A percentile compares a stretch with the other conserved stretches of the same genome.
Evolutionary conservation across 2,113 vertebrate genomes (phyloP).

Genomic region (Progne subis): DNA sequence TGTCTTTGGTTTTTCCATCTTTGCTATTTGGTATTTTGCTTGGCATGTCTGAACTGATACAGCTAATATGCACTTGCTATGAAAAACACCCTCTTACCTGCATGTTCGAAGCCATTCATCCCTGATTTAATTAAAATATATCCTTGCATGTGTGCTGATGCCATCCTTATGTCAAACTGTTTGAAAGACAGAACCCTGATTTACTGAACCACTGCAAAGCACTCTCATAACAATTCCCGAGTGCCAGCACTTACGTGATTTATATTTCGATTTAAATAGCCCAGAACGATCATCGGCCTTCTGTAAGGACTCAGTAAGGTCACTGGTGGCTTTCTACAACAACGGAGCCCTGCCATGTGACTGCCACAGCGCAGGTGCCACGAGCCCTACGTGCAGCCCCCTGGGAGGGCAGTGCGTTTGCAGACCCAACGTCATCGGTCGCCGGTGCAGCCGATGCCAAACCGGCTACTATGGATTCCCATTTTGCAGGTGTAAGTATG

Average conservation of each 20-base stretch:
- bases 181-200: neutral
- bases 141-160: neutral
- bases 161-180: neutral
- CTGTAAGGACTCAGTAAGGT: constrained; percentile 83
- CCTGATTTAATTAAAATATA: neutral
- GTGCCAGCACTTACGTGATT: neutral
- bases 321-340: constrained; percentile 86
- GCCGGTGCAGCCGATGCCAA: constrained; percentile 84
- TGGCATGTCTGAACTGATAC: constrained; percentile 21
- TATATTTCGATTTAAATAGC: constrained; percentile 68
- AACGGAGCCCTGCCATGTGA: constrained; percentile 85
- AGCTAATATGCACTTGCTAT: neutral
- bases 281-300: constrained; percentile 77
- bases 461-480: constrained; percentile 91
- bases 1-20: constrained; percentile 39
- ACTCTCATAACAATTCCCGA: neutral
- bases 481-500: constrained; percentile 85
- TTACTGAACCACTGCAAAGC: neutral
- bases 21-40: constrained; percentile 17
- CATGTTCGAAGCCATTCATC: neutral
- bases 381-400: constrained; percentile 71
- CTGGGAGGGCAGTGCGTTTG: constrained; percentile 89
- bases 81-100: neutral
- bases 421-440: constrained; percentile 81
- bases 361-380: constrained; percentile 81